phyloP scores from a whole-genome alignment of 2,888 invertebrate species.

The Pollenia angustigena region DNA sequence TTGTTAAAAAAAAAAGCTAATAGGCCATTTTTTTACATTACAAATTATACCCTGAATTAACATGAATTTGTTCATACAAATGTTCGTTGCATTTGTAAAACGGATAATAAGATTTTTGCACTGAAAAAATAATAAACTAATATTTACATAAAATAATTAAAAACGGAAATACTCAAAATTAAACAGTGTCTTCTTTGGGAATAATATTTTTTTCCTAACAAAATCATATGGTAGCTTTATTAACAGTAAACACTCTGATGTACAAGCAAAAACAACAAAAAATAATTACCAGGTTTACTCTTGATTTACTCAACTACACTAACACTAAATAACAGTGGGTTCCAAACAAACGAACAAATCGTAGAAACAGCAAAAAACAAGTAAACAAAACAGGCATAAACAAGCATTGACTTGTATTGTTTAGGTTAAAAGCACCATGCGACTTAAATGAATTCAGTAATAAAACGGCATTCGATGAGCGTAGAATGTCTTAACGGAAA shows the following conservation, averaged over 20 bases:
- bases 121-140: too few species aligned
- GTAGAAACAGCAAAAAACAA: slow-evolving; percentile 43
- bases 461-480: slow-evolving; percentile 81
- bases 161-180: too few species aligned
- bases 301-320: slow-evolving; percentile 31
- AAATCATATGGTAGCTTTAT: slow-evolving; percentile 12
- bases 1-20: too few species aligned
- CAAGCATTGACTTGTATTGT: slow-evolving; percentile 45
- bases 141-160: too few species aligned
- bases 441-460: slow-evolving; percentile 78
- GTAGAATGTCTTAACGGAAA: slow-evolving; percentile 74
- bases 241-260: slow-evolving; percentile 5
- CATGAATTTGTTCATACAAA: too few species aligned
- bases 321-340: slow-evolving; percentile 23
- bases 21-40: too few species aligned
- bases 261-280: background rate
- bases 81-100: too few species aligned
- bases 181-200: background rate
- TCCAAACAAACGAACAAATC: slow-evolving; percentile 19
- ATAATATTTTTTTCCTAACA: background rate
- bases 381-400: slow-evolving; percentile 52
- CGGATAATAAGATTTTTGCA: too few species aligned
- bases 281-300: slow-evolving; percentile 19
- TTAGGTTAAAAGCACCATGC: slow-evolving; percentile 59
- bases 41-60: too few species aligned